Evolutionary conservation across 1,140 invertebrate genomes (phyloP).

Genomic region (Hydropsyche tenuis): DNA sequence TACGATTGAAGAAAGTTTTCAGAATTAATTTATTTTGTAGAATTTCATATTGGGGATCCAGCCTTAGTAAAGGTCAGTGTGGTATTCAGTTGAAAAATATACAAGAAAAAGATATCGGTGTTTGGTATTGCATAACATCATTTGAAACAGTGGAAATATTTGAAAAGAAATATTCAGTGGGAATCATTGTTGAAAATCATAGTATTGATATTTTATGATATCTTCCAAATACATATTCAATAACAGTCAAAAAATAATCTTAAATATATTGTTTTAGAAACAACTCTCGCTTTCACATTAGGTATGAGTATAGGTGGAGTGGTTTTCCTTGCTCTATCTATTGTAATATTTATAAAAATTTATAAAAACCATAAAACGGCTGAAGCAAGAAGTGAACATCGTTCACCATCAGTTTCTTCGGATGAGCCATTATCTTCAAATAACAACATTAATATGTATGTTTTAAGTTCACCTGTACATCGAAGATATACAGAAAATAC

Average conservation of each 20-base stretch:
- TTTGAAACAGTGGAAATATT: slow-evolving; percentile 1
- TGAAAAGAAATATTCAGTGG: background rate
- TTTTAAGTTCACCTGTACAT: background rate
- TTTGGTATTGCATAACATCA: slow-evolving; percentile 41
- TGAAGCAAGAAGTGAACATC: background rate
- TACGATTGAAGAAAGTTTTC: background rate
- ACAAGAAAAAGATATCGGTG: slow-evolving; percentile 31
- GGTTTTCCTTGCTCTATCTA: slow-evolving; percentile 17
- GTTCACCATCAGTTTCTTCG: slow-evolving; percentile 14
- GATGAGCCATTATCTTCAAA: background rate
- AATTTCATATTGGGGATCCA: slow-evolving; percentile 34
- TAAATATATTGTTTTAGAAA: slow-evolving; percentile 37
- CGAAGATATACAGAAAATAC: background rate
- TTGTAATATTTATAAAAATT: background rate
- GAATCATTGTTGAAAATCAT: slow-evolving; percentile 14
- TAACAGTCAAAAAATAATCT: too few relatives aligned
- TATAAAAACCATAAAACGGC: slow-evolving; percentile 27
- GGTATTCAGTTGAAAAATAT: slow-evolving; percentile 27
- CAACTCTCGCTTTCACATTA: slow-evolving; percentile 37
- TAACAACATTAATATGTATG: background rate
- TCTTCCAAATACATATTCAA: background rate
- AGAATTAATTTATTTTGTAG: background rate
- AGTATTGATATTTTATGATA: background rate
- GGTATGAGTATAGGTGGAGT: slow-evolving; percentile 41
- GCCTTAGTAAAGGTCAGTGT: slow-evolving; percentile 40